Evolutionary conservation across 2,888 invertebrate species (phyloP).

Genomic region (Parnassius smintheus): DNA sequence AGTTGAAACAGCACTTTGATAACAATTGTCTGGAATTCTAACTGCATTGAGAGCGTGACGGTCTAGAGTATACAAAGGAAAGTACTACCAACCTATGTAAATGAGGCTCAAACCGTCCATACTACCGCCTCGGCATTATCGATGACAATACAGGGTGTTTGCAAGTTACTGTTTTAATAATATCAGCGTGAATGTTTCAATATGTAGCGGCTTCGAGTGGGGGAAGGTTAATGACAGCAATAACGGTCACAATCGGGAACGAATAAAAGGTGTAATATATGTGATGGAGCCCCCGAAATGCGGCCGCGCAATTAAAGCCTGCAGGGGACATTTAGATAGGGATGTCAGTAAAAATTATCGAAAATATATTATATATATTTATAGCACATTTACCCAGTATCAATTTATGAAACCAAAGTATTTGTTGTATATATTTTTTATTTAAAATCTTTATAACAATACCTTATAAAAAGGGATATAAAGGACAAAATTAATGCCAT

Average conservation of each 20-base stretch:
- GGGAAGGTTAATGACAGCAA: slow-evolving; percentile 63
- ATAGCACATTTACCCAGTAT: no score
- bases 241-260: slow-evolving; percentile 65
- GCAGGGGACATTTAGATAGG: slow-evolving; percentile 38
- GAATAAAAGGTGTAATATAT: slow-evolving; percentile 78
- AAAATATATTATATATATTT: not conserved
- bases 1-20: slow-evolving; percentile 18
- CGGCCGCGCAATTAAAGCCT: slow-evolving; percentile 64
- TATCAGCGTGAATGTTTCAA: slow-evolving; percentile 45
- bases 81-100: slow-evolving; percentile 20
- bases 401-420: no score
- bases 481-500: no score
- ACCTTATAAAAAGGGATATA: no score
- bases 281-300: slow-evolving; percentile 62
- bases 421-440: no score
- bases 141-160: slow-evolving; percentile 11
- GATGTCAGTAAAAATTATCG: slow-evolving; percentile 34
- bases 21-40: slow-evolving; percentile 17
- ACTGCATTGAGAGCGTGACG: slow-evolving; percentile 10
- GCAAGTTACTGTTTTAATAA: slow-evolving; percentile 37
- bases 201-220: slow-evolving; percentile 40
- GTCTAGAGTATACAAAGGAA: slow-evolving; percentile 20
- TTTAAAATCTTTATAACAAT: no score
- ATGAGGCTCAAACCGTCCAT: slow-evolving; percentile 5
- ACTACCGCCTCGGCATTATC: not conserved